phyloP scores from a whole-genome alignment of 2,888 invertebrate genomes.

The Cancer borealis region DNA sequence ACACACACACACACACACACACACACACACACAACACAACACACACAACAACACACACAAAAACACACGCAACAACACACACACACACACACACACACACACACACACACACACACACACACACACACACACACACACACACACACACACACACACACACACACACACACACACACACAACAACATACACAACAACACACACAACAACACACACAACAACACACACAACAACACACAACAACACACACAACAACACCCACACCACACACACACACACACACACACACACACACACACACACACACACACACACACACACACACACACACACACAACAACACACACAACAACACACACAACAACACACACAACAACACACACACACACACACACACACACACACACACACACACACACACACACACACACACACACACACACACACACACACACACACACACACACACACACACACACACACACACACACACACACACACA shows the following conservation, averaged over 20 bases:
- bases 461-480: background rate
- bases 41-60: too few relatives aligned
- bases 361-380: background rate
- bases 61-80: background rate
- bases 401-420: background rate
- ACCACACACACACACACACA: background rate
- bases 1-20: background rate
- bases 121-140: too few relatives aligned
- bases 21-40: background rate
- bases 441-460: background rate
- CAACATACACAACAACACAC: background rate
- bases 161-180: background rate
- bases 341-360: background rate
- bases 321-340: background rate
- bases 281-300: background rate
- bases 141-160: background rate
- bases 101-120: slow-evolving; percentile 15
- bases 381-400: background rate
- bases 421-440: background rate
- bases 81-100: background rate
- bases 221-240: background rate
- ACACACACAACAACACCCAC: background rate
- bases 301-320: background rate
- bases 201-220: too few relatives aligned
- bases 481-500: background rate